Evolutionary conservation across 2,113 vertebrate genomes (phyloP), one percentile per base, ranked within the genome.

Genomic region (Mohoua ochrocephala): DNA sequence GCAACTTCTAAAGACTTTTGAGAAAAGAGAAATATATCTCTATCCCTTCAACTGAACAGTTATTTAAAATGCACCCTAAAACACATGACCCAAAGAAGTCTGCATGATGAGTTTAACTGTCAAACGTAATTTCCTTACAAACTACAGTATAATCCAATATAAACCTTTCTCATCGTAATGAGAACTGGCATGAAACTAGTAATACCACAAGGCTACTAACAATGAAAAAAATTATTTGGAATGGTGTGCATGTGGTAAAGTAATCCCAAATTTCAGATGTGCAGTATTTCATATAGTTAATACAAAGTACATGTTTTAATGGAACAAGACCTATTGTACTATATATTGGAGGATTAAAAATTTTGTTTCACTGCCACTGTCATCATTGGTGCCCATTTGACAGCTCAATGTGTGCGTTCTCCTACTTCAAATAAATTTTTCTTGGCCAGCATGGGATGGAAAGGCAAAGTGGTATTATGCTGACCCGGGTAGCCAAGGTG

Each of bases 381-480:
- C 52, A 59, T 47, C 60, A 59, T 0, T 35, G 31, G 6, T 61
- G 33, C 15, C 24, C 0, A 3, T 26, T 56, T 71, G 70, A 67
- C 9, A 44, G 39, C 22, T 71, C 0, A 0, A 53, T 12, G 5
- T 37, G 14, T n/a, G 26, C 4, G 6, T 67, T 39, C 49, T 89
- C 37, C 15, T 64, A 22, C 24, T 73, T 49, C 19, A 84, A 84
- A 59, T 20, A 75, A 37, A 41, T 68, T 82, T 83, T 63, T 37
- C 70, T 79, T 83, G 31, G 64, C 20, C 73, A 81, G 56, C 39
- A 63, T 2, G 1, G 15, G 7, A 50, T 28, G 52, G 54, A 74
- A 75, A 78, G 16, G 39, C 6, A 82, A 84, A 71, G 17, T 10
- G 9, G 7, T 71, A 17, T 56, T 68, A 37, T 17, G 52, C 33